Percentiles rank a stretch among this genome's conserved stretches.
Conservation (phyloP, 2,797 vertebrate species). For the Pseudopleuronectes americanus region DNA sequence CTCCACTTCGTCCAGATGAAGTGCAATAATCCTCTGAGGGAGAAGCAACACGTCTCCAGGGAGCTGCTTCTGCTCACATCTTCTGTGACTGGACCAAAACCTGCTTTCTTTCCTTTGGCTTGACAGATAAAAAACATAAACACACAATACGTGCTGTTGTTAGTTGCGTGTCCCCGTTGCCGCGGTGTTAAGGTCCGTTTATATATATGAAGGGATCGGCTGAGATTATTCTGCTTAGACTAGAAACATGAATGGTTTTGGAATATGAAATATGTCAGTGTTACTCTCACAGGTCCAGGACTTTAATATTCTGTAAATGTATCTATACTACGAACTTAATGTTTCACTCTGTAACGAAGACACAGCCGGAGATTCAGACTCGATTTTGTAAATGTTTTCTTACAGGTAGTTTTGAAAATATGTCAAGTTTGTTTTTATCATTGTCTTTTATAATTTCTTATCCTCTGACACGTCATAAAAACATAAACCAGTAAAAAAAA, state of each 20-base stretch:
- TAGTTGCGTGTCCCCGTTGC: slow-evolving; percentile 60
- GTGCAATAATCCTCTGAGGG: slow-evolving; percentile 69
- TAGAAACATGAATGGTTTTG: slow-evolving; percentile 70
- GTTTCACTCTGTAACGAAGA: slow-evolving; percentile 69
- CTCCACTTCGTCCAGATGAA: slow-evolving; percentile 69
- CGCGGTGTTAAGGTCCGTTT: slow-evolving; percentile 41
- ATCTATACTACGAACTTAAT: slow-evolving; percentile 67
- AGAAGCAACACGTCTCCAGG: slow-evolving; percentile 24
- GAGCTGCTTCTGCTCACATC: slow-evolving; percentile 40
- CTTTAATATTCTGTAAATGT: slow-evolving; percentile 75
- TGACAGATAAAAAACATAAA: slow-evolving; percentile 52
- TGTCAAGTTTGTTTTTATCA: slow-evolving; percentile 59
- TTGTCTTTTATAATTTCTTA: slow-evolving; percentile 70
- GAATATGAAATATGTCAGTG: slow-evolving; percentile 64
- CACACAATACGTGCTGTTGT: slow-evolving; percentile 61
- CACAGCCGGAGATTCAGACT: slow-evolving; percentile 59
- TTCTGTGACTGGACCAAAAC: slow-evolving; percentile 68
- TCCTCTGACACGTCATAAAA: slow-evolving; percentile 49
- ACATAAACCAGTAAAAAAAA: slow-evolving; percentile 30
- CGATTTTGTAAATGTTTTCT: slow-evolving; percentile 75
- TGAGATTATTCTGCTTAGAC: slow-evolving; percentile 62
- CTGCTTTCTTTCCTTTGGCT: slow-evolving; percentile 45
- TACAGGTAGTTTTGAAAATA: slow-evolving; percentile 69
- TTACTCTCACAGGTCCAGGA: slow-evolving; percentile 64
- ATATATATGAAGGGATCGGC: slow-evolving; percentile 32